phyloP scores from a whole-genome alignment of 2,113 vertebrate genomes.

The Varanus komodoensis region DNA sequence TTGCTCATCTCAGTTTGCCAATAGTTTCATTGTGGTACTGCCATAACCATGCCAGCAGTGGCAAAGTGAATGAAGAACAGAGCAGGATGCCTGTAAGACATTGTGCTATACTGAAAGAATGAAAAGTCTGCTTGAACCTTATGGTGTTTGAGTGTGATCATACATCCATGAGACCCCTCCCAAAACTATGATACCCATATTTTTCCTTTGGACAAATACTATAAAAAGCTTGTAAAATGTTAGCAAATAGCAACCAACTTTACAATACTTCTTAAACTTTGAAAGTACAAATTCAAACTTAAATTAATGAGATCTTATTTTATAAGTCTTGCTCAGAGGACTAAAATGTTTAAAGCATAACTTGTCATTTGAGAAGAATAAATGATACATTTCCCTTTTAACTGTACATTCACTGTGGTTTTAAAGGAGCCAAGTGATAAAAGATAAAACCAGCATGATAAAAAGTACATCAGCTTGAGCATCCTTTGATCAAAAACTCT shows the following conservation, averaged over 20 bases:
- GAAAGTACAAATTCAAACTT: neutral
- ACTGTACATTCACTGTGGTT: constrained; percentile 45
- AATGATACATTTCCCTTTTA: constrained; percentile 51
- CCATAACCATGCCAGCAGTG: neutral
- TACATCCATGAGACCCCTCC: no score
- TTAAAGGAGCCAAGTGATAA: constrained; percentile 46
- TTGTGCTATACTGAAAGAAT: neutral
- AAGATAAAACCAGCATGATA: constrained; percentile 38
- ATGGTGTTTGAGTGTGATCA: no score
- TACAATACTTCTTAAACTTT: neutral
- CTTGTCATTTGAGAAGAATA: constrained; percentile 53
- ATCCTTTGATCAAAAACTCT: constrained; percentile 33
- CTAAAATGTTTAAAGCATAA: neutral
- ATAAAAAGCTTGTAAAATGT: no score
- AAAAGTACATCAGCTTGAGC: constrained; percentile 49
- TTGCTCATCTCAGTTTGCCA: neutral
- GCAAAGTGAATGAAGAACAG: neutral
- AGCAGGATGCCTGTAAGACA: neutral
- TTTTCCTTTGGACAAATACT: neutral
- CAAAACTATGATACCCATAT: neutral
- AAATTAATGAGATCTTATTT: neutral
- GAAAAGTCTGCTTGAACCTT: no score
- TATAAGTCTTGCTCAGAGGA: no score
- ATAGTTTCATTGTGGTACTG: neutral
- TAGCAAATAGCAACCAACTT: neutral